A percentile compares a stretch with the other conserved stretches of the same genome.
phyloP scores from a whole-genome alignment of 2,888 invertebrate genomes.

The Microplitis deprimator region DNA sequence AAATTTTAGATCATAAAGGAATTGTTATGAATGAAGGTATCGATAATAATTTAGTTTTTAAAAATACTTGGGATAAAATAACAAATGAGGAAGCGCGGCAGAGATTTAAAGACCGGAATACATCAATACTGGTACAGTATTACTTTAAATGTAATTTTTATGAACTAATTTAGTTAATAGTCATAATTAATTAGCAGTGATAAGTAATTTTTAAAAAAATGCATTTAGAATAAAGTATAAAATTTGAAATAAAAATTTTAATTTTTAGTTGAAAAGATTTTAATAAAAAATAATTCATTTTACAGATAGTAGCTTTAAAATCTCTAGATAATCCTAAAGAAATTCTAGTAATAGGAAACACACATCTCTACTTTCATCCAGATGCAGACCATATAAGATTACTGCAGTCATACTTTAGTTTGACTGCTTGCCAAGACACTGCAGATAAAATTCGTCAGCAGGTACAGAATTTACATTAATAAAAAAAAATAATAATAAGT shows the following conservation, averaged over 20 bases:
- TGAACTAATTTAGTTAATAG: neutral
- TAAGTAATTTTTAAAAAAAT: neutral
- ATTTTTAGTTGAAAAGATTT: no score
- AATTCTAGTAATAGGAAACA: conserved; percentile 83
- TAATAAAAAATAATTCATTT: conserved; percentile 12
- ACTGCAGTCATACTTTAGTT: conserved; percentile 84
- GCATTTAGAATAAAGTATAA: no score
- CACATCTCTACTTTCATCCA: conserved; percentile 95
- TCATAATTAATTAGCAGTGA: neutral
- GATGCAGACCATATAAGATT: conserved; percentile 91
- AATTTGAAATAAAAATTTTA: no score
- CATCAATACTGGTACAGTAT: conserved; percentile 76
- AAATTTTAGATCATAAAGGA: conserved; percentile 75
- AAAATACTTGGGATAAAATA: conserved; percentile 77
- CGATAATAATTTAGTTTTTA: conserved; percentile 72
- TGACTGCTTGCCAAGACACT: conserved; percentile 80
- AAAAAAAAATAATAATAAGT: no score
- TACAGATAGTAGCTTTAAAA: conserved; percentile 73
- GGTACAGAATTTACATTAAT: conserved; percentile 48
- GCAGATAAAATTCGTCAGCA: conserved; percentile 70
- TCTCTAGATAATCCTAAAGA: conserved; percentile 75
- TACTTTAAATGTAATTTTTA: neutral
- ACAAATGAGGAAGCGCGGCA: conserved; percentile 75
- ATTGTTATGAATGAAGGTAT: conserved; percentile 77
- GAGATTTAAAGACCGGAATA: conserved; percentile 78